These are phyloP conservation scores for Yponomeuta malinellus DNA, from an alignment of 2,888 invertebrate genomes.

Conservation along the genomic window DNA sequence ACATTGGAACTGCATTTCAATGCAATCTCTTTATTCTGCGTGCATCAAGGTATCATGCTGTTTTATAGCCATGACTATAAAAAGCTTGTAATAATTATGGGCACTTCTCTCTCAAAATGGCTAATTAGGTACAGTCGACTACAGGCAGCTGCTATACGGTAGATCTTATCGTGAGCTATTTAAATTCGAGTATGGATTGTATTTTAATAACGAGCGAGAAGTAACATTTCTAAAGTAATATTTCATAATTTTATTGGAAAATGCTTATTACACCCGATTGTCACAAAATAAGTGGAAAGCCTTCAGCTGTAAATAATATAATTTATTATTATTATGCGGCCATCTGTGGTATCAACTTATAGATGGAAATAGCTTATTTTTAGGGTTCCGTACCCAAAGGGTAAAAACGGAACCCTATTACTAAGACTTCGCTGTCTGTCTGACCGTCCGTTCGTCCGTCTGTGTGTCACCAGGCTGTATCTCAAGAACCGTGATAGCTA, in stretches of 20 bases:
- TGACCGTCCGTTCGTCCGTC: too few relatives aligned
- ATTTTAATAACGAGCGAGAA: slow-evolving; percentile 3
- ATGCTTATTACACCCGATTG: slow-evolving; percentile 2
- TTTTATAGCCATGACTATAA: slow-evolving; percentile 12
- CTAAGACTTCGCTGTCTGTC: too few relatives aligned
- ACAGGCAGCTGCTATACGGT: not conserved
- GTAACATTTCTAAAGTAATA: slow-evolving; percentile 5
- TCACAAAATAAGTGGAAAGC: not conserved
- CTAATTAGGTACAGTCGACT: slow-evolving; percentile 3
- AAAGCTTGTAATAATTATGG: slow-evolving; percentile 11
- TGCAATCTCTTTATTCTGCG: not conserved
- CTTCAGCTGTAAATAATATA: not conserved
- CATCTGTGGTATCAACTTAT: not conserved
- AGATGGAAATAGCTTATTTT: too few relatives aligned
- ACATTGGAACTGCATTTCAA: not conserved
- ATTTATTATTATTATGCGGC: not conserved
- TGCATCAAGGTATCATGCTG: slow-evolving; percentile 5
- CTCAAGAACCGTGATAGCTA: too few relatives aligned
- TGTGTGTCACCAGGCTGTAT: too few relatives aligned
- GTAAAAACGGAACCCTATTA: too few relatives aligned
- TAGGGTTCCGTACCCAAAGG: too few relatives aligned
- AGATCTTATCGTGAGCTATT: too few relatives aligned
- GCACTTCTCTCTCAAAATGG: slow-evolving; percentile 5
- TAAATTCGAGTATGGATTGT: too few relatives aligned
- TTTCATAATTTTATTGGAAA: slow-evolving; percentile 11